These are phyloP conservation scores for Cynopterus brachyotis DNA, from an alignment of 2,113 vertebrate genomes.

Conservation along the genomic window DNA sequence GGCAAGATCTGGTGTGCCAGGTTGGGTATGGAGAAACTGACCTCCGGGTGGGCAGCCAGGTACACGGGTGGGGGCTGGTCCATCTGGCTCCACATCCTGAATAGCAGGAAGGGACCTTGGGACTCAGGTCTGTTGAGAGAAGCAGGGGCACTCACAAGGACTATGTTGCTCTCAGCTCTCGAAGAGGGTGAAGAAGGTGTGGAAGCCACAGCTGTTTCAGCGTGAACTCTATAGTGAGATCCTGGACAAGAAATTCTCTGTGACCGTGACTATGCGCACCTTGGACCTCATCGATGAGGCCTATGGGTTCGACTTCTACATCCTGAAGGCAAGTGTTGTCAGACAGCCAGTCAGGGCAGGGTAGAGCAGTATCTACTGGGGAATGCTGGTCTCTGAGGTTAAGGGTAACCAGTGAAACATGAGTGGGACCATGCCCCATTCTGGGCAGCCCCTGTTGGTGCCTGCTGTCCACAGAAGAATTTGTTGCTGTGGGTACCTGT, in stretches of 20 bases:
- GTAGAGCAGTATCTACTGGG: neutral
- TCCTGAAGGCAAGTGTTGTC: conserved; percentile 87
- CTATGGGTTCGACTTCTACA: conserved; percentile 96
- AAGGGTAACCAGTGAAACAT: neutral
- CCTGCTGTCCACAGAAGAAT: neutral
- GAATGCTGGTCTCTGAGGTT: rapidly evolving
- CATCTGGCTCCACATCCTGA: no score
- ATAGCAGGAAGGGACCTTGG: neutral
- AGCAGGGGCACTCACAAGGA: neutral
- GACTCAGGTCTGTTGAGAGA: no score
- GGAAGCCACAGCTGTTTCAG: conserved; percentile 93
- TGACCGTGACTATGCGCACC: conserved; percentile 90
- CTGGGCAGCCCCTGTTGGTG: neutral
- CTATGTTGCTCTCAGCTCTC: conserved; percentile 84
- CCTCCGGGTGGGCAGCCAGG: neutral
- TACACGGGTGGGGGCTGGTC: neutral
- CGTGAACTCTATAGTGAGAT: conserved; percentile 96
- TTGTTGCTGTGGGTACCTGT: neutral
- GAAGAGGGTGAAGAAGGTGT: conserved; percentile 87
- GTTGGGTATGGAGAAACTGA: neutral
- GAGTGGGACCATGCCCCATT: neutral
- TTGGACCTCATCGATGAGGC: conserved; percentile 92
- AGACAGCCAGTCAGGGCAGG: neutral
- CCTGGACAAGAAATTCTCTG: conserved; percentile 89
- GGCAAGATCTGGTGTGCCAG: neutral